Evolutionary conservation across 1,140 invertebrate genomes (phyloP).

Genomic region (Rhyacophila brunnea): DNA sequence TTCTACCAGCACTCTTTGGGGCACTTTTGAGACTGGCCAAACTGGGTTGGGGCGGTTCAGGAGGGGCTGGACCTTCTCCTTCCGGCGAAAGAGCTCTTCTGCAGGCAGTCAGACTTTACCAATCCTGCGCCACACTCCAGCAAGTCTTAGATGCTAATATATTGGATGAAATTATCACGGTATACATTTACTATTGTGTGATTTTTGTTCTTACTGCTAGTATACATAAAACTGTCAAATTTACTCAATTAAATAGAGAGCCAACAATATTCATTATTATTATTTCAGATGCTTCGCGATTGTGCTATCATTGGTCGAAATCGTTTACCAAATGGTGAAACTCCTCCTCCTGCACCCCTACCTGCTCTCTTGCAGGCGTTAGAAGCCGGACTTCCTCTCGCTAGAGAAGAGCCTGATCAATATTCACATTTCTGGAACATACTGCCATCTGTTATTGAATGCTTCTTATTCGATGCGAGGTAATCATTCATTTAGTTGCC

Average conservation of each 20-base stretch:
- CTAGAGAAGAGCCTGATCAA: conserved; percentile 70
- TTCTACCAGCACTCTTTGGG: conserved; percentile 71
- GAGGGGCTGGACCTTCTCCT: conserved; percentile 48
- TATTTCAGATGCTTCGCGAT: conserved; percentile 25
- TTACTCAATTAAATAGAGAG: too few species aligned
- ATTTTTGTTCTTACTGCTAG: too few species aligned
- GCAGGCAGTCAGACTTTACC: conserved; percentile 80
- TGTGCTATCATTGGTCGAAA: conserved; percentile 22
- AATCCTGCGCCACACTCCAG: conserved; percentile 67
- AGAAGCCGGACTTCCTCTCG: conserved; percentile 82
- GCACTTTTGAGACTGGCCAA: conserved; percentile 63
- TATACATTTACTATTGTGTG: too few species aligned
- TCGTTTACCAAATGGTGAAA: conserved; percentile 2
- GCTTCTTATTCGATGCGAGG: conserved; percentile 86
- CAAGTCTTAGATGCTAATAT: conserved; percentile 75
- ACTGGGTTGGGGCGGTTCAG: conserved; percentile 22
- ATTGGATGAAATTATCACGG: conserved; percentile 72
- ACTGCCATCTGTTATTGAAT: conserved; percentile 81
- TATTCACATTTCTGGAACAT: conserved; percentile 81
- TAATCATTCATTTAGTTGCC: too few species aligned
- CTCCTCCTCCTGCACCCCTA: conserved; percentile 23
- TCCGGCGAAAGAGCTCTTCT: conserved; percentile 83
- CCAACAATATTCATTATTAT: too few species aligned
- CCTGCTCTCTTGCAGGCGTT: conserved; percentile 59
- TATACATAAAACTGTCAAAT: too few species aligned